These are phyloP conservation scores for Camponotus floridanus DNA, from an alignment of 1,140 invertebrate genomes.

Conservation along the genomic window DNA sequence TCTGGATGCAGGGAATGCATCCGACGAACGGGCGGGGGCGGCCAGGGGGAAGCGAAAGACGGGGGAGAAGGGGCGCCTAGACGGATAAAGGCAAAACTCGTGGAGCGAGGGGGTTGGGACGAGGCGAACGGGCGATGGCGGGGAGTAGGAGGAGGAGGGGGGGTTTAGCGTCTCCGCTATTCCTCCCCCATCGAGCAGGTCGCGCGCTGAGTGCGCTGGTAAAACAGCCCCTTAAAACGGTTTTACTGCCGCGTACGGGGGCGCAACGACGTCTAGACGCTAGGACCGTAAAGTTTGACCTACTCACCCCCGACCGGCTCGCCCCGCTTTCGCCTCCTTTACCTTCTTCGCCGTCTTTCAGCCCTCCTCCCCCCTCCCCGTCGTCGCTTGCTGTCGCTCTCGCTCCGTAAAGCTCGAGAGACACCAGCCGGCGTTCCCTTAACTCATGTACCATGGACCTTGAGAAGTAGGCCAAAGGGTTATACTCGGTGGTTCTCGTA, in stretches of 20 bases:
- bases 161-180: slow-evolving; percentile 61
- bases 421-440: slow-evolving; percentile 65
- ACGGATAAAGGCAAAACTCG: slow-evolving; percentile 63
- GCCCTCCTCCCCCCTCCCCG: slow-evolving; percentile 11
- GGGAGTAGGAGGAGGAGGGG: not conserved
- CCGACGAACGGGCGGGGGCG: slow-evolving; percentile 20
- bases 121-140: slow-evolving; percentile 2
- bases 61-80: slow-evolving; percentile 45
- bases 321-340: slow-evolving; percentile 40
- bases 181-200: slow-evolving; percentile 71
- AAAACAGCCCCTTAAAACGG: slow-evolving; percentile 86
- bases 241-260: slow-evolving; percentile 85
- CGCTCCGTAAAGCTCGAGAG: slow-evolving; percentile 47
- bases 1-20: slow-evolving; percentile 64
- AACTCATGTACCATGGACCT: slow-evolving; percentile 68
- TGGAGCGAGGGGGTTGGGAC: slow-evolving; percentile 5
- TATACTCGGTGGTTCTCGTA: slow-evolving; percentile 34
- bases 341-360: slow-evolving; percentile 30
- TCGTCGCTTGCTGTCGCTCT: slow-evolving; percentile 54
- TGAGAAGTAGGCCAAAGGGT: slow-evolving; percentile 80
- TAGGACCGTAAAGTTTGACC: slow-evolving; percentile 86
- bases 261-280: slow-evolving; percentile 86
- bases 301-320: slow-evolving; percentile 82
- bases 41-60: not conserved
- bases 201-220: slow-evolving; percentile 82